Evolutionary conservation across 1,140 invertebrate species (phyloP), one percentile per base, ranked within the genome.

Genomic region (Plectus sambesii): DNA sequence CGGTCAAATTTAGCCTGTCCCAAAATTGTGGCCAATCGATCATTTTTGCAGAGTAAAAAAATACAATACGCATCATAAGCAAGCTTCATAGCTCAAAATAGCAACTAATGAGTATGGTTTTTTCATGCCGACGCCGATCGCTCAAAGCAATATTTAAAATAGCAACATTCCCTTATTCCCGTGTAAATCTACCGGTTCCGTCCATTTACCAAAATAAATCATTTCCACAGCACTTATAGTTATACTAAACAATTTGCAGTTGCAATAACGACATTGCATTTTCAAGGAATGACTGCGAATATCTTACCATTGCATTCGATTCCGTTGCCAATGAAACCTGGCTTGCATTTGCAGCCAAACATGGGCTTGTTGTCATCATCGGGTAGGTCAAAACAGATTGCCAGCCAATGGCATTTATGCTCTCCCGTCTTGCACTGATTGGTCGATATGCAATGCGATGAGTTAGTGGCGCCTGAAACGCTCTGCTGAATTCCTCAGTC

Each of bases 301-400:
- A 15, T 19, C 36, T 12, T 36, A 69, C 89, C 87, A 37, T 62
- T 51, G 49, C 73, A 71, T 15, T 63, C 52, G 44, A 68, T 69
- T 12, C 71, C 69, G 49, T 67, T 68, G n/a, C 65, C 84, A 68
- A 87, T 87, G 73, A 85, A 93, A 2, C 87, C 87, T 2, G 83
- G 81, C 65, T 88, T 89, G 69, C 88, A 93, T 66, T 88, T 82
- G 59, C 87, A 93, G 54, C 81, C 81, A 72, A 86, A 88, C 58
- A 85, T 52, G 19, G 30, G 36, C 9, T 51, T 36, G 12, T 49
- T 41, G n/a, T 42, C 37, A 0, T 84, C 80, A 37, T 88, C 75
- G 1, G 89, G 74, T 68, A 87, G 90, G 60, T 85, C 82, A 90
- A 55, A 88, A 84, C 5, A 78, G 72, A 68, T 82, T 80, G 44